Evolutionary conservation across 2,888 invertebrate species (phyloP), one percentile per base, ranked within the genome.

Genomic region (Philereme transversata): DNA sequence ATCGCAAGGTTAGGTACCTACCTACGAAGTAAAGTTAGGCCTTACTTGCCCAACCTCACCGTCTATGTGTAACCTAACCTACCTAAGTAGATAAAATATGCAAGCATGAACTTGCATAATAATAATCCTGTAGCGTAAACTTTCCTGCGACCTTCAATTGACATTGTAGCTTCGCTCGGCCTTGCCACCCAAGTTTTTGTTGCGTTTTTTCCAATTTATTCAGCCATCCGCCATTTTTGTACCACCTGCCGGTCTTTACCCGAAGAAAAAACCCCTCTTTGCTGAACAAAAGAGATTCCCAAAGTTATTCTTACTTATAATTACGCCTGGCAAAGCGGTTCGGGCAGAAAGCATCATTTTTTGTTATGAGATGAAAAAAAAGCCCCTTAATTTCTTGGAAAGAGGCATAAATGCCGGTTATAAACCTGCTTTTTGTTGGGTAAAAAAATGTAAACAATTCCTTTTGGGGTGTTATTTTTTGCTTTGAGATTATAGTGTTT

Each of bases 221-320:
- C 84, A 84, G 85, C 81, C 83, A 83, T 82, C 83, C 82, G 83
- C 82, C 82, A 84, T 81, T 84, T 86, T 87, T 84, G 75, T 84
- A 84, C 88, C 91, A 91, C 91, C 91, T 92, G 91, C 90, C 85
- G 90, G 87, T 90, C 88, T 89, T 89, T 89, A 85, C 87, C 87
- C 87, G 82, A 76, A 79, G 79, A 86, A 88, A 90, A 90, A 90
- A 87, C 86, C 86, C 87, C 90, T 88, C 88, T 84, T 22, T 74
- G 71, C 60, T 47, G 72, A 83, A 88, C 88, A 89, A 90, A 86
- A 87, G 88, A 88, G 82, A 86, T 86, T 86, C 88, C 86, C 86
- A 83, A 88, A 88, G 83, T 87, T 88, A 90, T 90, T 90, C 86
- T 87, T 86, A 84, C 84, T 89, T 87, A 88, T 88, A 88, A 90